phyloP scores from a whole-genome alignment of 2,888 invertebrate genomes.

The Spisula solida region DNA sequence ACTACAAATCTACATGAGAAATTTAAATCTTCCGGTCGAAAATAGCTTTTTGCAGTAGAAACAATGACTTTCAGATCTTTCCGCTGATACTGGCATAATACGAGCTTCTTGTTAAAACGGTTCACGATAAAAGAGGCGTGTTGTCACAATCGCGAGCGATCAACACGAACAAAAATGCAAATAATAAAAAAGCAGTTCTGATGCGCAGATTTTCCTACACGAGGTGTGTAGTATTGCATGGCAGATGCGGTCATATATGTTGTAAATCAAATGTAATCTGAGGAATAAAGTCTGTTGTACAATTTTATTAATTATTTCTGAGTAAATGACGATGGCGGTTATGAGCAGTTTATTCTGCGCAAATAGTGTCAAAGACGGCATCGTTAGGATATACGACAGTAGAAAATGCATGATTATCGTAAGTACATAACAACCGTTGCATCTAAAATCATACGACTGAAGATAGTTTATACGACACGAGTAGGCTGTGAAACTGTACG shows the following conservation, averaged over 20 bases:
- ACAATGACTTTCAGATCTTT: constrained; percentile 34
- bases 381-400: neutral
- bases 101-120: neutral
- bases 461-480: too few species aligned
- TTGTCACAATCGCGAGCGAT: neutral
- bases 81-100: neutral
- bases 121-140: constrained; percentile 11
- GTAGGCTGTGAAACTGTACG: too few species aligned
- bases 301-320: constrained; percentile 1
- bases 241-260: neutral
- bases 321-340: neutral
- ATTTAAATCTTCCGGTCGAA: constrained; percentile 40
- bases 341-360: neutral
- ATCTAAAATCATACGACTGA: too few species aligned
- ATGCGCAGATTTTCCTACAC: neutral
- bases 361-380: neutral
- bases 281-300: neutral
- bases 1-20: constrained; percentile 30
- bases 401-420: too few species aligned
- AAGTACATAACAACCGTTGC: too few species aligned
- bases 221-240: neutral
- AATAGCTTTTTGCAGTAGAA: constrained; percentile 50
- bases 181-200: neutral
- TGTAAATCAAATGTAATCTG: neutral
- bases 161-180: constrained; percentile 24